phyloP scores from a whole-genome alignment of 1,140 invertebrate genomes.

The Xylocopa sonorina region DNA sequence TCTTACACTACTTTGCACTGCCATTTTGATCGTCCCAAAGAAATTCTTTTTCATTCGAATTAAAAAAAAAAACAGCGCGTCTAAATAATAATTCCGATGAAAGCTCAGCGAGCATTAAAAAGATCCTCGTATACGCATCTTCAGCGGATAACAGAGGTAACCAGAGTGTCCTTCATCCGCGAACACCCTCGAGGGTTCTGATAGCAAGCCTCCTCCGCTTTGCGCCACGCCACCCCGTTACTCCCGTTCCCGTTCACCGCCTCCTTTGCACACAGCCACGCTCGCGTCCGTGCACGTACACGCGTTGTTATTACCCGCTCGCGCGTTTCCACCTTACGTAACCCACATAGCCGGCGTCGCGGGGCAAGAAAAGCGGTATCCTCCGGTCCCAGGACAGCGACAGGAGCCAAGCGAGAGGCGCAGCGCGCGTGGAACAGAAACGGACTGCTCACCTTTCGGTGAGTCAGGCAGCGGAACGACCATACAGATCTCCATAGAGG shows the following conservation, averaged over 20 bases:
- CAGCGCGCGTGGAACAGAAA: not conserved
- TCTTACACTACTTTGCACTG: too few relatives aligned
- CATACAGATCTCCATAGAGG: conserved; percentile 21
- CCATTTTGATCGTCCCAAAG: too few relatives aligned
- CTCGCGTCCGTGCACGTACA: not conserved
- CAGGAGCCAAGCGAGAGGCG: conserved; percentile 31
- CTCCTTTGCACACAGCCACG: too few relatives aligned
- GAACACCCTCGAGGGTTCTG: not conserved
- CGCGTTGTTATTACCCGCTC: conserved; percentile 65
- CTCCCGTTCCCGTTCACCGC: conserved; percentile 36
- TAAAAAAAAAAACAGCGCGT: too few relatives aligned
- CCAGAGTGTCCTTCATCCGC: too few relatives aligned
- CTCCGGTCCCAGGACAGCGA: conserved; percentile 24
- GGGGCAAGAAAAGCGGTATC: conserved; percentile 31
- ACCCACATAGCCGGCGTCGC: conserved; percentile 58
- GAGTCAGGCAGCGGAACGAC: conserved; percentile 53
- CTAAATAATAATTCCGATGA: too few relatives aligned
- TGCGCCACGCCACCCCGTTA: not conserved
- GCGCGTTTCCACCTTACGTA: conserved; percentile 67
- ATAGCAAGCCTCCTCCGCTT: conserved; percentile 22
- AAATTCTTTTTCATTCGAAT: too few relatives aligned
- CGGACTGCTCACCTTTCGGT: conserved; percentile 14
- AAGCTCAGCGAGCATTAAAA: too few relatives aligned
- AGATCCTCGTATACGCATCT: too few relatives aligned
- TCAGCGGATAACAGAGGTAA: too few relatives aligned